Evolutionary conservation across 2,797 vertebrate genomes (phyloP).

Genomic region (Hoplostethus atlanticus): DNA sequence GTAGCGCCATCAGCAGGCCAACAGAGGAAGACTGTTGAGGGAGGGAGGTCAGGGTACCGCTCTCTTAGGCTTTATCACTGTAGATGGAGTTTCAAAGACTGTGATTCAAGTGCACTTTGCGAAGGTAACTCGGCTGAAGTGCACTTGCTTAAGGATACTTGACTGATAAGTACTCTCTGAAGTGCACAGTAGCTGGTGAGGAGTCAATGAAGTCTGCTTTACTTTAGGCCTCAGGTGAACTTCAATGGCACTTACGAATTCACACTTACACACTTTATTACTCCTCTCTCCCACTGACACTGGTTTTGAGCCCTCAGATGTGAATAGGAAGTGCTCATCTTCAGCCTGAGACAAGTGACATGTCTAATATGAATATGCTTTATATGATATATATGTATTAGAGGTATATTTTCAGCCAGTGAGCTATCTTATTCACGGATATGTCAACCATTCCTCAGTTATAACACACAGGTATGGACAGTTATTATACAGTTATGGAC

Average conservation of each 20-base stretch:
- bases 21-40: conserved; percentile 41
- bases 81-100: conserved; percentile 26
- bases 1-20: conserved; percentile 66
- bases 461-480: conserved; percentile 42
- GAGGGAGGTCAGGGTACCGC: conserved; percentile 41
- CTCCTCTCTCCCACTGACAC: conserved; percentile 46
- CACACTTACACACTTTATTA: conserved; percentile 44
- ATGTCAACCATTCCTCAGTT: conserved; percentile 77
- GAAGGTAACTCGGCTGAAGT: conserved; percentile 62
- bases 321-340: conserved; percentile 62
- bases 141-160: conserved; percentile 66
- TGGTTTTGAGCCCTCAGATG: conserved; percentile 61
- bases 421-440: conserved; percentile 74
- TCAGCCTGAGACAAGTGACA: conserved; percentile 62
- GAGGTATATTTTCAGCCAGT: conserved; percentile 81
- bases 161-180: conserved; percentile 20
- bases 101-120: conserved; percentile 75
- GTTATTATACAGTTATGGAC: conserved; percentile 39
- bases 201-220: conserved; percentile 63
- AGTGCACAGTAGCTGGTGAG: conserved; percentile 5
- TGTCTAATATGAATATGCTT: conserved; percentile 77
- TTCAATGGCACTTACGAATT: conserved; percentile 70
- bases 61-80: conserved; percentile 56
- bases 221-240: conserved; percentile 80
- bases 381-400: conserved; percentile 78